These are phyloP conservation scores for Heliocidaris tuberculata DNA, from an alignment of 35 echinoderm and acorn worm species.

Conservation along the genomic window DNA sequence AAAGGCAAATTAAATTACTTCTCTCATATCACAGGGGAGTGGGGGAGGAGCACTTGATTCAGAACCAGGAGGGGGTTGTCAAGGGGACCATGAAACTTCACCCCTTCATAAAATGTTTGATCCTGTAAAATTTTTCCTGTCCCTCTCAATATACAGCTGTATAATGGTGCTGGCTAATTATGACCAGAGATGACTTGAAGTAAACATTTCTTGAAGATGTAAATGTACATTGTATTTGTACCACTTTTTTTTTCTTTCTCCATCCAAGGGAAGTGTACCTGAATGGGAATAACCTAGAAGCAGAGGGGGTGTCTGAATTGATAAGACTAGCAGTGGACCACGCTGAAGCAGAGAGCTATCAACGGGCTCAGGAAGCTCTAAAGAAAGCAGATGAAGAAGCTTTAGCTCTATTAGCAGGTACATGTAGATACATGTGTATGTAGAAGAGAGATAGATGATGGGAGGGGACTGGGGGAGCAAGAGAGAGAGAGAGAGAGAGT, in stretches of 20 bases:
- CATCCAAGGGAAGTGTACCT: constrained; percentile 79
- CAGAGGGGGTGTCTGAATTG: constrained; percentile 86
- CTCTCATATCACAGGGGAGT: no score
- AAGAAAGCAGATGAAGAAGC: constrained; percentile 87
- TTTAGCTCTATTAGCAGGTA: constrained; percentile 63
- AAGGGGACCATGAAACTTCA: no score
- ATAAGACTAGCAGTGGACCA: constrained; percentile 84
- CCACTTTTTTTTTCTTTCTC: neutral
- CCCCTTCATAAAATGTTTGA: no score
- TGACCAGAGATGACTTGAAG: no score
- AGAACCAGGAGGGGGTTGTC: no score
- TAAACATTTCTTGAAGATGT: no score
- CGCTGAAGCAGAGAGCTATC: constrained; percentile 81
- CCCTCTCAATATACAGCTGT: no score
- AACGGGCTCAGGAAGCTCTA: constrained; percentile 53
- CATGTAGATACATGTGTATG: neutral
- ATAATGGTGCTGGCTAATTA: no score
- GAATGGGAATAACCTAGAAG: constrained; percentile 93
- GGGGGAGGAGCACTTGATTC: no score
- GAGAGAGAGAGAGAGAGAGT: constrained; percentile 50
- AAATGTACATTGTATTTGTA: no score
- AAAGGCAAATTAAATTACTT: no score
- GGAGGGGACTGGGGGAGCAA: neutral
- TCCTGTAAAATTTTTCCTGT: no score
- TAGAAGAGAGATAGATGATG: neutral